Evolutionary conservation across 2,888 invertebrate species (phyloP), one percentile per base, ranked within the genome.

Genomic region (Lasioglossum calceatum): DNA sequence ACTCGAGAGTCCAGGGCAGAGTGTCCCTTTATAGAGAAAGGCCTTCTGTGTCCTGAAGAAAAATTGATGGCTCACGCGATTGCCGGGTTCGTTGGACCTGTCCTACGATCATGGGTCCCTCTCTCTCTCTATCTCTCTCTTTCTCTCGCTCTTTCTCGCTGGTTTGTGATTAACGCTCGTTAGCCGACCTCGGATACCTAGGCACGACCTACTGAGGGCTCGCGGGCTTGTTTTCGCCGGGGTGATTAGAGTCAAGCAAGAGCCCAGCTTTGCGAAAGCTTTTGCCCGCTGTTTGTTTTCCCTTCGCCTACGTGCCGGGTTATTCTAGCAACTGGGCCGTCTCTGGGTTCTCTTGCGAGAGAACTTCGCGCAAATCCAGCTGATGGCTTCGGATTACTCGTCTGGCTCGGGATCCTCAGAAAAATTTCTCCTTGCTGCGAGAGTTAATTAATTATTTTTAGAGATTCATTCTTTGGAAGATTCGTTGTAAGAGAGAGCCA

Each of bases 41-140:
- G 16, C 36, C 23, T 44, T 23, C 32, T 7, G 42, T 14, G 27
- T 67, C 10, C 27, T 50, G 36, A 74, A 85, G 77, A 86, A 86
- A 86, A 86, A 82, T 86, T 82, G 72, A 54, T 64, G 23, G 64
- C 85, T 54, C 76, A 32, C 79, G 58, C 76, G 72, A 79, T 84
- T 64, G 79, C 23, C 39, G 74, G n/a, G 70, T 75, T 85, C 70
- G 58, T 39, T 16, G 61, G 3, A 19, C 42, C 27, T 19, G n/a
- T 16, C 7, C 50, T 1, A 10, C 61, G 42, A 81, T 77, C 54
- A 14, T 32, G 32, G 36, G 4, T 50, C 47, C 16, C 23, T 50
- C 23, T 23, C 23, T 54, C 23, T 23, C 23, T 54, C 23, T 19
- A 5, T 16, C 16, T 50, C 19, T 50, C 47, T 50, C 7, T 8